Percentiles rank a stretch among this genome's conserved stretches.
Conservation (phyloP, 2,797 vertebrate species). For the Anas bernieri region DNA sequence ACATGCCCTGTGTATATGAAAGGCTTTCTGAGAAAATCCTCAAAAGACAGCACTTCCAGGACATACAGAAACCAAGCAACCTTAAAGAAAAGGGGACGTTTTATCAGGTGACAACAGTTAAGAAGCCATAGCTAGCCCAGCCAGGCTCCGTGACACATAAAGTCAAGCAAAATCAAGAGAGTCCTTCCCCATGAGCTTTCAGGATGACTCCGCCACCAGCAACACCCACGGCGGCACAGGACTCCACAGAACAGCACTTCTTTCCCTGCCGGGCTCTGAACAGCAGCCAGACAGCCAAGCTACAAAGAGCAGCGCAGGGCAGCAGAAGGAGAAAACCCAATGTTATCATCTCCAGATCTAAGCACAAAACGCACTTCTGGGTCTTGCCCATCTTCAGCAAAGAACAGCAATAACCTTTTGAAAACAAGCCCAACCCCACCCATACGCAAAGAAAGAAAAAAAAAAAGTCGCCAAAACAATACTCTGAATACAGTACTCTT, state of each 20-base stretch:
- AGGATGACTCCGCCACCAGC: not conserved
- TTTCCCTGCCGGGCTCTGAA: not conserved
- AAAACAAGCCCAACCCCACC: constrained; percentile 25
- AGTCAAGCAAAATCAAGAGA: not conserved
- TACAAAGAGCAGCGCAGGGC: not conserved
- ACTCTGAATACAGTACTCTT: not conserved
- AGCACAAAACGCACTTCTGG: not conserved
- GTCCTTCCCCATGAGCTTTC: not conserved
- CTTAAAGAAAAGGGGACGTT: not conserved
- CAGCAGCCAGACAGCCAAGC: not conserved
- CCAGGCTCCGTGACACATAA: not conserved
- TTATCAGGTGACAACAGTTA: not conserved
- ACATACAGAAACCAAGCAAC: not conserved
- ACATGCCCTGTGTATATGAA: not conserved
- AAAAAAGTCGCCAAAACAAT: constrained; percentile 8
- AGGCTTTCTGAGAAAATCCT: not conserved
- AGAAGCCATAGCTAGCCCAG: not conserved
- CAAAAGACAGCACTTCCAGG: not conserved
- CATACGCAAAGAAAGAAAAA: not conserved
- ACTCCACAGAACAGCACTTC: not conserved
- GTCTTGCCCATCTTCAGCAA: not conserved
- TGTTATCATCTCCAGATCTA: not conserved
- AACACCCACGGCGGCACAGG: not conserved
- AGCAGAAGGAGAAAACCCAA: not conserved
- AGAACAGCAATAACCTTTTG: not conserved